These are phyloP conservation scores for Drosophila grimshawi DNA, from an alignment of 1,140 invertebrate species.

Conservation along the genomic window DNA sequence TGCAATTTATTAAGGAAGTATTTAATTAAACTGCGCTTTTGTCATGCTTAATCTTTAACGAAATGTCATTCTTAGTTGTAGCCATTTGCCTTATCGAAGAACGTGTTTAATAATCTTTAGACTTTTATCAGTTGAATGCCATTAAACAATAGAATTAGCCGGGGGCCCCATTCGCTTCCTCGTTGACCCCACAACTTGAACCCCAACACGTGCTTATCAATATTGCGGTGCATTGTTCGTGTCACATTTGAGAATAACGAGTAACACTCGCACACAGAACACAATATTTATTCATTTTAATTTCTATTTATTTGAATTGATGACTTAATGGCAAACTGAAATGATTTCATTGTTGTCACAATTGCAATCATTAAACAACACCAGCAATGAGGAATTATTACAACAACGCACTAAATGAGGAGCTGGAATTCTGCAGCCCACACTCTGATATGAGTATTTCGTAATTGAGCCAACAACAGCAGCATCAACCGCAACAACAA, in stretches of 20 bases:
- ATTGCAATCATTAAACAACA: slow-evolving; percentile 69
- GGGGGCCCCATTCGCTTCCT: slow-evolving; percentile 50
- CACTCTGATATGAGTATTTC: slow-evolving; percentile 64
- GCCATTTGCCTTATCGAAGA: slow-evolving; percentile 13
- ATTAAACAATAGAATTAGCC: slow-evolving; percentile 62
- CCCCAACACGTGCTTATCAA: slow-evolving; percentile 77
- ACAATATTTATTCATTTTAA: slow-evolving; percentile 64
- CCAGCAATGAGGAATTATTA: slow-evolving; percentile 48
- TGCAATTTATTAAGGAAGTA: no score
- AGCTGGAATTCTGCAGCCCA: slow-evolving; percentile 2
- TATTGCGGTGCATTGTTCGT: slow-evolving; percentile 49
- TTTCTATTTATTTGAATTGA: slow-evolving; percentile 82
- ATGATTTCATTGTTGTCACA: slow-evolving; percentile 73
- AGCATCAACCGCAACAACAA: slow-evolving; percentile 9
- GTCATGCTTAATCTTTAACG: neutral
- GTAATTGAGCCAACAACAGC: slow-evolving; percentile 58
- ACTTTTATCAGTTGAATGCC: slow-evolving; percentile 49
- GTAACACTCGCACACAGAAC: slow-evolving; percentile 25
- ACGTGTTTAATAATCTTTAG: slow-evolving; percentile 44
- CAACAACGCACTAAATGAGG: slow-evolving; percentile 17
- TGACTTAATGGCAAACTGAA: slow-evolving; percentile 73
- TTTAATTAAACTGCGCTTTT: neutral
- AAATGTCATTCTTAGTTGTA: slow-evolving; percentile 1
- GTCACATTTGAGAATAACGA: slow-evolving; percentile 66
- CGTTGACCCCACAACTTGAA: slow-evolving; percentile 68